Base-by-base conservation (phyloP, 2,113 vertebrate species). In the Procavia capensis region DNA sequence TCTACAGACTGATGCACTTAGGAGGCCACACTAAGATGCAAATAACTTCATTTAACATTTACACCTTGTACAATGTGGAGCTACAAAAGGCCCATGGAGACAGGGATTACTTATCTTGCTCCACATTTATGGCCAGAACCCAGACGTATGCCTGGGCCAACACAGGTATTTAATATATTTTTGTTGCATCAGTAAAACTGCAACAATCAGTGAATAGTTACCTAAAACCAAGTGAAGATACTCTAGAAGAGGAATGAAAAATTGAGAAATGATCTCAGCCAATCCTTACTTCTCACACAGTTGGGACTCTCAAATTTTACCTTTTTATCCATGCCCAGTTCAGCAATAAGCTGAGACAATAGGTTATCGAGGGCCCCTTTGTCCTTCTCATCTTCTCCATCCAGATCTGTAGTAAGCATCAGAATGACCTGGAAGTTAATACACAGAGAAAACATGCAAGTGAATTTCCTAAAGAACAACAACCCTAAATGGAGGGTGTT, bases 351-450 rank as follows among this genome's bases (percentile, higher is more conserved):
- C 85, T 99, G 99, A 61, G 99, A 98, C 3, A 99, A 98, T 2
- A 99, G 98, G 92, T 99, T 99, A 96, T 99, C 99, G 83, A 99
- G 97, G 78, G 99, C 99, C 0, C 99, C 99, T 95, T 99, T 99
- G 97, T 99, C 99, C 96, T 99, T 99, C 97, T 99, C 99, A 86
- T 99, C 99, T 76, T 99, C 99, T 25, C 99, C 99, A 96, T 99
- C 99, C 47, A 99, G 98, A 97, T 99, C 99, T 90, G 99, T 99
- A 41, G 99, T 99, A 87, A 99, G 98, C 99, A 99, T 99, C 91
- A 99, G 98, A 91, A 99, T 99, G 88, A 99, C 99, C 99, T 99
- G 93, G 54, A 76, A 93, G 50, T 64, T 87, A 87, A 8, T 4
- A 90, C 39, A 86, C 19, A 66, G 39, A 54, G 17, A 36, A 91